A percentile compares a stretch with the other conserved stretches of the same genome.
Evolutionary conservation across 1,140 invertebrate genomes (phyloP).

Genomic region (Pinna nobilis): DNA sequence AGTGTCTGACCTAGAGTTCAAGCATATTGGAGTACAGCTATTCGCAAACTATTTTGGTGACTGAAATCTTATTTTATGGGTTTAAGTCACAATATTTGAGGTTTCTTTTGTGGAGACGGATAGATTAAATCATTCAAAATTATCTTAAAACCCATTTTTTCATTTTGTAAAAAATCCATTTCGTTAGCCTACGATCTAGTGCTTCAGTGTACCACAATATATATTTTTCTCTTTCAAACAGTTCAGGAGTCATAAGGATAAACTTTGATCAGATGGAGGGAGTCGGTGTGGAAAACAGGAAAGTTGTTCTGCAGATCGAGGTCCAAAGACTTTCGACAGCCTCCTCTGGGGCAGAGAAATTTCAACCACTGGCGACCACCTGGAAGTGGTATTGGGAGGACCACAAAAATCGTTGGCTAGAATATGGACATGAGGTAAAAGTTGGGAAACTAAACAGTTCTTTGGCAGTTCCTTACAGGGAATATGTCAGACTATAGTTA

Average conservation of each 20-base stretch:
- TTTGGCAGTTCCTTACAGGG: too few species aligned
- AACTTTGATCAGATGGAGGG: slow-evolving; percentile 30
- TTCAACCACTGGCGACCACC: slow-evolving; percentile 31
- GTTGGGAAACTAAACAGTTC: neutral
- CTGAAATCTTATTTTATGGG: too few species aligned
- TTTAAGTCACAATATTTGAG: too few species aligned
- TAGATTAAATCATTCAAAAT: too few species aligned
- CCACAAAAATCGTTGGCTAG: slow-evolving; percentile 14
- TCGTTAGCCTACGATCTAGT: too few species aligned
- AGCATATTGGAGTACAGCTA: too few species aligned
- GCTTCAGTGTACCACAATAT: neutral
- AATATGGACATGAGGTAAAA: slow-evolving; percentile 44
- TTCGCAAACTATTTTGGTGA: too few species aligned
- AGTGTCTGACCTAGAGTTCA: too few species aligned
- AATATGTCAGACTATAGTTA: too few species aligned
- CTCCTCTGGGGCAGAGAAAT: slow-evolving; percentile 36
- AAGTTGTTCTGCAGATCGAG: neutral
- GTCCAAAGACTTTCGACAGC: slow-evolving; percentile 29
- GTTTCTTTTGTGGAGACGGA: too few species aligned
- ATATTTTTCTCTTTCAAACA: neutral
- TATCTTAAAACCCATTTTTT: too few species aligned
- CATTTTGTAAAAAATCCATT: too few species aligned
- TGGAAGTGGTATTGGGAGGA: slow-evolving; percentile 45
- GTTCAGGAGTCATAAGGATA: slow-evolving; percentile 1
- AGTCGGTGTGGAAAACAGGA: neutral